These are phyloP conservation scores for Callopanchax toddi DNA, from an alignment of 2,113 vertebrate species.

Conservation along the genomic window DNA sequence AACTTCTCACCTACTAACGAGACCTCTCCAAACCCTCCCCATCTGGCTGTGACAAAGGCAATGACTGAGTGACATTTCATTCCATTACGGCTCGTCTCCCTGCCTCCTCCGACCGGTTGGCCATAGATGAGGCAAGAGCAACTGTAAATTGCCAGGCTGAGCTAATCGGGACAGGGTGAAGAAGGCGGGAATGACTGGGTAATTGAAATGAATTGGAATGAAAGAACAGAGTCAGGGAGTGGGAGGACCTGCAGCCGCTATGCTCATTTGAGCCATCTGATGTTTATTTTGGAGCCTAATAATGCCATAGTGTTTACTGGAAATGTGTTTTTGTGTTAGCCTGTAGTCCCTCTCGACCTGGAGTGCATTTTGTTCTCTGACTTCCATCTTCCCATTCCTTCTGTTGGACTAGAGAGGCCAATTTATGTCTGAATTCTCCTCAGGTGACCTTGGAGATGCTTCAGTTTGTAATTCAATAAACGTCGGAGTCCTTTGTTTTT, in stretches of 20 bases:
- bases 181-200: slow-evolving; percentile 62
- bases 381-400: slow-evolving; percentile 18
- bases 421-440: slow-evolving; percentile 52
- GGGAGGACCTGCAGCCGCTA: slow-evolving; percentile 39
- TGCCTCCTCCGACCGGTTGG: slow-evolving; percentile 53
- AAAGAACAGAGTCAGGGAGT: slow-evolving; percentile 55
- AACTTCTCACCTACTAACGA: slow-evolving; percentile 42
- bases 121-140: slow-evolving; percentile 74
- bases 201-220: slow-evolving; percentile 78
- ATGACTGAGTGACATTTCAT: slow-evolving; percentile 80
- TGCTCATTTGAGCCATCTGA: slow-evolving; percentile 42
- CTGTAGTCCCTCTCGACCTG: slow-evolving; percentile 20
- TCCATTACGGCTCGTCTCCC: slow-evolving; percentile 70
- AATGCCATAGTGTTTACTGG: slow-evolving; percentile 66
- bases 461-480: slow-evolving; percentile 67
- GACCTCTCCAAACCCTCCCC: slow-evolving; percentile 28
- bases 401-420: neutral
- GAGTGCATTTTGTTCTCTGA: neutral
- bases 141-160: slow-evolving; percentile 77
- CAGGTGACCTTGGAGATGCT: slow-evolving; percentile 59
- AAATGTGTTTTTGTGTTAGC: slow-evolving; percentile 60
- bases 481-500: slow-evolving; percentile 13
- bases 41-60: slow-evolving; percentile 69
- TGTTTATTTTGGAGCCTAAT: slow-evolving; percentile 47
- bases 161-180: slow-evolving; percentile 71